Base-by-base conservation (phyloP, 2,888 invertebrate genomes). In the Amphipoea lucens region DNA sequence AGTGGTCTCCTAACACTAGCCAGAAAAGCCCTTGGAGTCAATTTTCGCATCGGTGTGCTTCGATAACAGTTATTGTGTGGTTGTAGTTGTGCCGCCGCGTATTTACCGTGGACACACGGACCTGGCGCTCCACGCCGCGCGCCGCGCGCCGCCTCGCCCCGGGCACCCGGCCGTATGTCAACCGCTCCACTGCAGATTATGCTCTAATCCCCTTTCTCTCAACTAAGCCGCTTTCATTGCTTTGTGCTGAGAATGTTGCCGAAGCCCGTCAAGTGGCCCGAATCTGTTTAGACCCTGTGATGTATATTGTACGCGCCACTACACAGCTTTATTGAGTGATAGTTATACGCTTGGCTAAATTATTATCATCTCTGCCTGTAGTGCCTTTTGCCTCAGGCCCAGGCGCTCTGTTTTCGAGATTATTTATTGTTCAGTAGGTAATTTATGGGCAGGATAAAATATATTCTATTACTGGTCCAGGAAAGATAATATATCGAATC, bases 191-290 rank as follows among this genome's bases (percentile, higher is more conserved):
- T 93, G 92, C 95, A 96, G 96, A 96, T 96, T 96, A 96, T 94
- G 90, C 92, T 90, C 91, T 96, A 96, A 96, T 96, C 96, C 95
- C 94, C 94, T 95, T 95, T 95, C 94, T 95, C 94, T 93, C 91
- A 92, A 90, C 93, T 96, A 95, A 96, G 96, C 96, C 93, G 95
- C 95, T 96, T 96, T 95, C 95, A 95, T 95, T 94, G 96, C 95
- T 95, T 95, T 95, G 95, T 94, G 93, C 93, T 92, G 94, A 94
- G 94, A 94, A 93, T 92, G 93, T 93, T 92, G 92, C 94, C 91
- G 94, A 95, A 94, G 94, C 94, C 95, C 92, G 93, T 95, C 96
- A 96, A 96, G 94, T 95, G 94, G 89, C 91, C 93, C 91, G 94
- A 96, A 95, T 96, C 95, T 95, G 94, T 95, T 94, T 94, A 85